These are phyloP conservation scores for Colaptes auratus DNA, from an alignment of 2,113 vertebrate species.

Conservation along the genomic window DNA sequence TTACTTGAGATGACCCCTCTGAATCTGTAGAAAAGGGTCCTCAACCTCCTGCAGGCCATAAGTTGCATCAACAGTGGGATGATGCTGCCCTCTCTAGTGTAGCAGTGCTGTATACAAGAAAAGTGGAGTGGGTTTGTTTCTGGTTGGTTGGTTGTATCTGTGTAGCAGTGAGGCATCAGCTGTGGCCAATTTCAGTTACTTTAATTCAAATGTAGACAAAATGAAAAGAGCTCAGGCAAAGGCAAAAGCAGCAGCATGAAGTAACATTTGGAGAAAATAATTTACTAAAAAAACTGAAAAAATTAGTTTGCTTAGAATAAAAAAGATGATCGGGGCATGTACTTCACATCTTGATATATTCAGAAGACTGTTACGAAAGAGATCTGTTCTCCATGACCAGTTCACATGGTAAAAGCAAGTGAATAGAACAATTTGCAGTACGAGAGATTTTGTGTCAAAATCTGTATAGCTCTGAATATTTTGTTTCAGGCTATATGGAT, in stretches of 20 bases:
- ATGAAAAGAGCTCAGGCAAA: neutral
- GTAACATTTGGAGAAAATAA: neutral
- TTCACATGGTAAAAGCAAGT: neutral
- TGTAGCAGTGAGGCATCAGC: neutral
- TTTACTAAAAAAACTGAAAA: neutral
- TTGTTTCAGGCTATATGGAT: neutral
- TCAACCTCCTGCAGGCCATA: neutral
- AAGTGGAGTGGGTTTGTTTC: neutral
- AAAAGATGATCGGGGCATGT: neutral
- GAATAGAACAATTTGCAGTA: neutral
- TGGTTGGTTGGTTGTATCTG: neutral
- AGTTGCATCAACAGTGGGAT: neutral
- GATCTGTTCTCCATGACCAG: neutral
- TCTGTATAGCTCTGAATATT: neutral
- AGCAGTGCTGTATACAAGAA: neutral
- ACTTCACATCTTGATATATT: neutral
- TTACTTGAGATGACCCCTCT: neutral
- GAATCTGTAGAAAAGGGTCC: neutral
- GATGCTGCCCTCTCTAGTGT: constrained; percentile 43
- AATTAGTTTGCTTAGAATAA: neutral
- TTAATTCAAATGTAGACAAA: neutral
- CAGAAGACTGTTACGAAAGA: neutral
- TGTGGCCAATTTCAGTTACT: neutral
- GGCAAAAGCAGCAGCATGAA: neutral
- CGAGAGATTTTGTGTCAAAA: neutral